Evolutionary conservation across 2,113 vertebrate species (phyloP).

Genomic region (Pseudorasbora parva): DNA sequence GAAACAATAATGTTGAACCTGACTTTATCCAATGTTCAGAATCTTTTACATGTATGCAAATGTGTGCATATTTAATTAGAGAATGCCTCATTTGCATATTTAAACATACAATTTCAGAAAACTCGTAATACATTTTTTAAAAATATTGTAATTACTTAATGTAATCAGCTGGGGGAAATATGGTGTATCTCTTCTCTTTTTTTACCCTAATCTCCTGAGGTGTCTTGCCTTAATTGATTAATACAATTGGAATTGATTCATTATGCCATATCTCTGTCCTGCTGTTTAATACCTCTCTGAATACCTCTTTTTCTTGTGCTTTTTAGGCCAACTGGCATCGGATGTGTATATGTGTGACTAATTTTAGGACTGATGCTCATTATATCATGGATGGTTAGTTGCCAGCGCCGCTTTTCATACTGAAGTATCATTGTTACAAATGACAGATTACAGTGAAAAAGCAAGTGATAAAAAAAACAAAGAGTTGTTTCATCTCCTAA

Average conservation of each 20-base stretch:
- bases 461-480: not conserved
- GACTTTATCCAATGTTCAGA: too few relatives aligned
- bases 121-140: too few relatives aligned
- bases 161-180: too few relatives aligned
- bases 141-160: too few relatives aligned
- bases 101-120: too few relatives aligned
- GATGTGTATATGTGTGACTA: not conserved
- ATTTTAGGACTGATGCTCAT: not conserved
- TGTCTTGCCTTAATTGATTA: not conserved
- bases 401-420: not conserved
- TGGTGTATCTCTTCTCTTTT: too few relatives aligned
- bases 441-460: not conserved
- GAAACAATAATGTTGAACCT: too few relatives aligned
- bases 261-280: not conserved
- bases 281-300: not conserved
- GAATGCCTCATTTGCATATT: too few relatives aligned
- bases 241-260: not conserved
- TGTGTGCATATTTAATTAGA: too few relatives aligned
- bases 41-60: too few relatives aligned
- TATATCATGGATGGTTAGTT: constrained; percentile 10
- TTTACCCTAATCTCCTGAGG: too few relatives aligned
- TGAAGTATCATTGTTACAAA: not conserved
- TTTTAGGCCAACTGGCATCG: constrained; percentile 1
- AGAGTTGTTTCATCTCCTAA: not conserved
- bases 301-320: not conserved